Evolutionary conservation across 2,113 vertebrate species (phyloP).

Genomic region (Tretioscincus oriximinensis): DNA sequence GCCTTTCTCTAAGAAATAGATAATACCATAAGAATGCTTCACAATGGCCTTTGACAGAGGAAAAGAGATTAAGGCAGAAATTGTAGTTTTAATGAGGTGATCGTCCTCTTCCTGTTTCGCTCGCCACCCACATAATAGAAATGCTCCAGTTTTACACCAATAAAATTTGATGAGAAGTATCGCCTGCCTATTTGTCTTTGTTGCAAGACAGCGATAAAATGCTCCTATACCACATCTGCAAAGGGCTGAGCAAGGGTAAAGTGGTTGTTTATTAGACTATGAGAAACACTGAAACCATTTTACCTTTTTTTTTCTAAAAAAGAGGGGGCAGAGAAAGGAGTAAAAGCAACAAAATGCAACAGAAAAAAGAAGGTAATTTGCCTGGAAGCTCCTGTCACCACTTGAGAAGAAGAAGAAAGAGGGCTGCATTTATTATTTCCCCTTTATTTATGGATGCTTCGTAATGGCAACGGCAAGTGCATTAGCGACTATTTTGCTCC

Average conservation of each 20-base stretch:
- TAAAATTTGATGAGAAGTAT: conserved; percentile 6
- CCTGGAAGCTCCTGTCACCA: conserved; percentile 63
- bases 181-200: conserved; percentile 49
- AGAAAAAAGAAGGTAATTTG: conserved; percentile 69
- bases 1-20: not conserved
- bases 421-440: conserved; percentile 61
- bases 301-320: conserved; percentile 51
- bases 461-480: conserved; percentile 57
- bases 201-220: conserved; percentile 65
- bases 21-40: too few species aligned
- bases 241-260: conserved; percentile 60
- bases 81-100: not conserved
- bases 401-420: conserved; percentile 59
- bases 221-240: conserved; percentile 59
- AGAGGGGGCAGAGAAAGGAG: not conserved
- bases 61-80: not conserved
- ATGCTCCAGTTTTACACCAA: not conserved
- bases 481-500: conserved; percentile 48
- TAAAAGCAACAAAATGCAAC: conserved; percentile 15
- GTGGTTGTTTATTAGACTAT: conserved; percentile 64
- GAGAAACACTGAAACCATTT: conserved; percentile 70
- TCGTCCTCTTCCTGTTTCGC: not conserved
- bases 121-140: not conserved
- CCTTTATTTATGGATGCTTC: conserved; percentile 69
- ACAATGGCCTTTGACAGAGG: not conserved